Evolutionary conservation across 2,797 vertebrate genomes (phyloP).

Genomic region (Tragopan temminckii): DNA sequence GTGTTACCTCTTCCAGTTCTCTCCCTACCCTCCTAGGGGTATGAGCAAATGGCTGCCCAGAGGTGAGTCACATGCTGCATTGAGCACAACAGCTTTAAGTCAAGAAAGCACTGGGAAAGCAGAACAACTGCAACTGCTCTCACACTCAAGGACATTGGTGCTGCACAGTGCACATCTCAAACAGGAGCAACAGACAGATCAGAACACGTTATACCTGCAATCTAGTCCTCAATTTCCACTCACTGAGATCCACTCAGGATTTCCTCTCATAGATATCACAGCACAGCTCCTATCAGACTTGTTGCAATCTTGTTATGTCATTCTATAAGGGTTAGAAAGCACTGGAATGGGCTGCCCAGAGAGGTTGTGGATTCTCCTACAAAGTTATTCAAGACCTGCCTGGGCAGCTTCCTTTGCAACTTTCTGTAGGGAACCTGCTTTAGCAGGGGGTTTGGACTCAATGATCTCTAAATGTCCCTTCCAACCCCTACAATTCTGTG

Average conservation of each 20-base stretch:
- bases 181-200: not conserved
- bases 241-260: not conserved
- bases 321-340: no score
- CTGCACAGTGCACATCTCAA: not conserved
- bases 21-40: not conserved
- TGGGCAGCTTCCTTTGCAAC: no score
- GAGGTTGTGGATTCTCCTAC: no score
- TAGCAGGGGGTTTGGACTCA: no score
- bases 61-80: not conserved
- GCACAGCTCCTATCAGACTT: not conserved
- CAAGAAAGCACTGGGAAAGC: not conserved
- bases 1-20: not conserved
- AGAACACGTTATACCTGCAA: not conserved
- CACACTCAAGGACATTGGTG: not conserved
- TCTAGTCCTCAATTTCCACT: not conserved
- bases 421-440: no score
- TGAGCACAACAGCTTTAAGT: not conserved
- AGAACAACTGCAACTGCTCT: not conserved
- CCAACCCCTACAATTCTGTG: no score
- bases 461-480: no score
- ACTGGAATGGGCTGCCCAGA: no score
- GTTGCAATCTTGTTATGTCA: fast-evolving
- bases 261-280: not conserved
- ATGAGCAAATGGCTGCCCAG: not conserved
- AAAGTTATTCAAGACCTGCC: no score